A percentile compares a stretch with the other conserved stretches of the same genome.
phyloP scores from a whole-genome alignment of 2,888 invertebrate genomes.

The Phaonia tiefii region DNA sequence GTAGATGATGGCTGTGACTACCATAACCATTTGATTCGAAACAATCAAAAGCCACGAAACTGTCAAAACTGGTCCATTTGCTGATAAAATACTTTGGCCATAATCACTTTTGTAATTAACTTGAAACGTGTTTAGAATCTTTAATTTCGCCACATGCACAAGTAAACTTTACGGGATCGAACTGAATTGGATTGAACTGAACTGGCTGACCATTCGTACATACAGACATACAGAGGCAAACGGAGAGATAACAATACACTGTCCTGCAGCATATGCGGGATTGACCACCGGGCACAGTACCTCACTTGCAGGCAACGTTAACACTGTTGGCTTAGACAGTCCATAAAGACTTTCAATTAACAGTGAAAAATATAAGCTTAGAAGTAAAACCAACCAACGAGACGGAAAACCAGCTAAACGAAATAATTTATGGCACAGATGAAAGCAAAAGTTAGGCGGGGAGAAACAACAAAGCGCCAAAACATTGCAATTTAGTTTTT shows the following conservation, averaged over 20 bases:
- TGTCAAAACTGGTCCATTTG: constrained; percentile 47
- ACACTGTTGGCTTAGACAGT: not conserved
- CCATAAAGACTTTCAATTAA: constrained; percentile 61
- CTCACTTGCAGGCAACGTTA: constrained; percentile 21
- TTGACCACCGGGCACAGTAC: constrained; percentile 50
- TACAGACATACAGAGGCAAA: not conserved
- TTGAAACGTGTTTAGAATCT: constrained; percentile 49
- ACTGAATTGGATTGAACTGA: not conserved
- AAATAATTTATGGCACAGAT: constrained; percentile 61
- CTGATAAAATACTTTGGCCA: constrained; percentile 46
- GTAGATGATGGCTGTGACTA: not conserved
- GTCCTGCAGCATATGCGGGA: constrained; percentile 30
- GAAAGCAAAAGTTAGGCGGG: constrained; percentile 60
- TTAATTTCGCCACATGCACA: constrained; percentile 18
- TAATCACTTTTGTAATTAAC: constrained; percentile 51
- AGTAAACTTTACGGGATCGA: not conserved
- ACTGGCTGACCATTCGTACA: not conserved
- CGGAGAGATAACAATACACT: constrained; percentile 30
- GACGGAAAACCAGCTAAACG: constrained; percentile 43
- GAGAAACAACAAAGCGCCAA: not conserved
- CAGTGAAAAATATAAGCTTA: constrained; percentile 62
- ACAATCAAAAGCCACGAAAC: constrained; percentile 48
- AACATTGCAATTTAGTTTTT: constrained; percentile 31
- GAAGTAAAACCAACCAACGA: constrained; percentile 37
- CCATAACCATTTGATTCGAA: constrained; percentile 29